phyloP scores from a whole-genome alignment of 1,140 invertebrate species.

The Danaus melanippus region DNA sequence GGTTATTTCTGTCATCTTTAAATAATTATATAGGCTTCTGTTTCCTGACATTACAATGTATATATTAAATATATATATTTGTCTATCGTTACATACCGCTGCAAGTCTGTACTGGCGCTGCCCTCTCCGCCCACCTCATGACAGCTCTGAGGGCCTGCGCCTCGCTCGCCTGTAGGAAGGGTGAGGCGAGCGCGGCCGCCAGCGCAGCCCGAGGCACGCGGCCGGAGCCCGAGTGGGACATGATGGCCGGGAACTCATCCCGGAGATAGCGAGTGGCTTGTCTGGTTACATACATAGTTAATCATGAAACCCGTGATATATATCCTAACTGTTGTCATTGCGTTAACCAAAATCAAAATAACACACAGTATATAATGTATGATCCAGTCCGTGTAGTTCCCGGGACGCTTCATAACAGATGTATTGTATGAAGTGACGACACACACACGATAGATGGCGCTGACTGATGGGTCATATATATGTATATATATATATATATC shows the following conservation, averaged over 20 bases:
- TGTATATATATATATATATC: no score
- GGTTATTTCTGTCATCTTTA: no score
- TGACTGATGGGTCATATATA: no score
- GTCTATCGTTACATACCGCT: conserved; percentile 75
- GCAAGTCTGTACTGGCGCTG: conserved; percentile 78
- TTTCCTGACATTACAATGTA: no score
- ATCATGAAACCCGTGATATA: no score
- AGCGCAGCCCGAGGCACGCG: conserved; percentile 88
- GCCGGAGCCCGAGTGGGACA: conserved; percentile 77
- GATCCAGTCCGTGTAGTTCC: no score
- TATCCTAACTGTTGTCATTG: no score
- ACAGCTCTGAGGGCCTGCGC: conserved; percentile 89
- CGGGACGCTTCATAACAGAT: no score
- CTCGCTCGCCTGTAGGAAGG: conserved; percentile 89
- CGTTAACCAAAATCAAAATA: not conserved
- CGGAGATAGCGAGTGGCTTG: conserved; percentile 83
- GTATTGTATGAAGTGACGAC: no score
- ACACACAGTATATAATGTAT: not conserved
- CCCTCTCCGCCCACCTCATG: conserved; percentile 92
- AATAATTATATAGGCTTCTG: no score
- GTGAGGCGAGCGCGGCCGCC: conserved; percentile 85
- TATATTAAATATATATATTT: no score
- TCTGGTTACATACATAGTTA: conserved; percentile 19
- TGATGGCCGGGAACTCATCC: conserved; percentile 88
- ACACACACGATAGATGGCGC: no score